Percentiles rank a stretch among this genome's conserved stretches.
Conservation (phyloP, 2,113 vertebrate genomes). For the Cacatua alba region DNA sequence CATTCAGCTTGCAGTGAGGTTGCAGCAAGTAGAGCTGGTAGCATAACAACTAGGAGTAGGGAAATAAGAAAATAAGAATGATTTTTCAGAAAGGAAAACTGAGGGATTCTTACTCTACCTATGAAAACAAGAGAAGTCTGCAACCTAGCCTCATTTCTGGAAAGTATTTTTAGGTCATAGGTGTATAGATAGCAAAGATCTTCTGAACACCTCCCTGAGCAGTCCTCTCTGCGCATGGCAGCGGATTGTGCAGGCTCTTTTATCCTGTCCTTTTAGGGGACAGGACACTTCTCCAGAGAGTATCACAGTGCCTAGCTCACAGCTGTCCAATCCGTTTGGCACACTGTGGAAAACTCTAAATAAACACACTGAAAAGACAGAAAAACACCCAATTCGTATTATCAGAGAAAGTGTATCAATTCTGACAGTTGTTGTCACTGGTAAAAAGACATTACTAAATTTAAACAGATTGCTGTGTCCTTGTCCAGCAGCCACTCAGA, state of each 20-base stretch:
- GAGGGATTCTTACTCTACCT: not conserved
- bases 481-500: not conserved
- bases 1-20: not conserved
- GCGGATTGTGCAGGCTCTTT: not conserved
- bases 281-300: not conserved
- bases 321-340: not conserved
- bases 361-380: not conserved
- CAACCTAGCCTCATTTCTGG: not conserved
- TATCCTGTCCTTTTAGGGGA: not conserved
- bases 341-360: not conserved
- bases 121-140: not conserved
- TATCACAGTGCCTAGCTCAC: not conserved
- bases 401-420: not conserved
- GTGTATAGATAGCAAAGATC: not conserved
- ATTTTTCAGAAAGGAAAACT: not conserved
- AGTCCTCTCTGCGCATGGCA: not conserved
- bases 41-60: not conserved
- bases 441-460: not conserved
- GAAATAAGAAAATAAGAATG: not conserved
- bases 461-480: not conserved
- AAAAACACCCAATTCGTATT: not conserved
- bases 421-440: not conserved
- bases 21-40: not conserved
- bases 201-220: not conserved
- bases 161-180: not conserved